Conservation (phyloP, 2,797 vertebrate genomes). For the Picus viridis region DNA sequence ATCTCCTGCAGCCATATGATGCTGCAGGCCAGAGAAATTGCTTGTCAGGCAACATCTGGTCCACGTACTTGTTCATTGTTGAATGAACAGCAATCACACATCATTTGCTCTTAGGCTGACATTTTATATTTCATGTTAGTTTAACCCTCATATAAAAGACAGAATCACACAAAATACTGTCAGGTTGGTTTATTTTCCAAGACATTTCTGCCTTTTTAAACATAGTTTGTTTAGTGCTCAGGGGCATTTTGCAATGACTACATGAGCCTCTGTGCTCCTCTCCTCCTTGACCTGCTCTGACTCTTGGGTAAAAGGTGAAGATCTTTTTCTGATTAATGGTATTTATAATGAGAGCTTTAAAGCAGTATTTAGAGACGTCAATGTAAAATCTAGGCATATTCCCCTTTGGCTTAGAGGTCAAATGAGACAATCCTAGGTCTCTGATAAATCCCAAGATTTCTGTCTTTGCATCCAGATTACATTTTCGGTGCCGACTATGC, state of each 20-base stretch:
- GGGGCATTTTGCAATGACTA: not conserved
- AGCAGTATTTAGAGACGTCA: not conserved
- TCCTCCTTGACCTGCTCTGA: not conserved
- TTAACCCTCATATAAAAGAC: not conserved
- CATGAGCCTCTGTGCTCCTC: not conserved
- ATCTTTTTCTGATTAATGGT: not conserved
- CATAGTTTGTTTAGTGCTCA: not conserved
- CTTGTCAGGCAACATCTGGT: not conserved
- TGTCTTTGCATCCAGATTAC: not conserved
- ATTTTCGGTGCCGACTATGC: not conserved
- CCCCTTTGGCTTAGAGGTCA: not conserved
- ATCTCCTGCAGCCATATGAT: not conserved
- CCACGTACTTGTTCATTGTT: accelerated
- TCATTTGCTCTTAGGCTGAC: not conserved
- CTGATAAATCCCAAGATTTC: conserved; percentile 6
- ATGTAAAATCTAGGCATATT: not conserved
- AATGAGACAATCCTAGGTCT: conserved; percentile 1
- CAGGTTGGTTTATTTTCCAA: not conserved
- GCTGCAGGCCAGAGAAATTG: not conserved
- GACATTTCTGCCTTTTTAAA: not conserved
- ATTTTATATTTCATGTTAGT: not conserved
- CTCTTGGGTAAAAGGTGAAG: not conserved
- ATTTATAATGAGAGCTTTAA: conserved; percentile 16
- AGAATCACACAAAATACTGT: not conserved
- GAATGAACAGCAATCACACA: not conserved